These are phyloP conservation scores for Gila orcuttii DNA, from an alignment of 2,113 vertebrate species.

Conservation along the genomic window DNA sequence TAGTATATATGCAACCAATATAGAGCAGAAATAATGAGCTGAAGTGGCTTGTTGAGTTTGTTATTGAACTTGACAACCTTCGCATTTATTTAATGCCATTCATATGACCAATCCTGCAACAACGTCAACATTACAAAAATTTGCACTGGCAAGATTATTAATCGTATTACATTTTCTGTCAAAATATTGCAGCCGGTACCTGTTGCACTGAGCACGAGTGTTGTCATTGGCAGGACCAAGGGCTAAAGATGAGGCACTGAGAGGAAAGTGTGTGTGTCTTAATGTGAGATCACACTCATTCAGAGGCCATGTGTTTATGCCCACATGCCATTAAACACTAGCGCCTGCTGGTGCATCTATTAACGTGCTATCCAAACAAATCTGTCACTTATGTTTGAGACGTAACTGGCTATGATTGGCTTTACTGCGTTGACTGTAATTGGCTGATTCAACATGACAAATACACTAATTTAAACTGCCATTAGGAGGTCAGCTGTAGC, in stretches of 20 bases:
- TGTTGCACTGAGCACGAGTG: neutral
- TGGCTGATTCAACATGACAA: neutral
- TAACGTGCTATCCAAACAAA: constrained; percentile 51
- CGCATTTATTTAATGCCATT: constrained; percentile 28
- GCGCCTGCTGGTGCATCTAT: constrained; percentile 41
- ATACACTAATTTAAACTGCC: neutral
- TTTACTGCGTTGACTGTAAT: neutral
- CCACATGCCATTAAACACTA: constrained; percentile 48
- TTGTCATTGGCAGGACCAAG: neutral
- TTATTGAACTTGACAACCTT: constrained; percentile 13
- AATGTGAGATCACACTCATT: constrained; percentile 54
- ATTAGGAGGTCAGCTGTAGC: neutral
- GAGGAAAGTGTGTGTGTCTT: constrained; percentile 7
- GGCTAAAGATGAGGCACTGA: constrained; percentile 12
- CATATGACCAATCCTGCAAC: constrained; percentile 39
- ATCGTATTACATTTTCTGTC: constrained; percentile 30
- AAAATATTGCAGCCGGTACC: constrained; percentile 25
- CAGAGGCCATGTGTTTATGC: constrained; percentile 48
- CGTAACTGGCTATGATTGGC: constrained; percentile 11
- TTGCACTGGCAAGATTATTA: constrained; percentile 31
- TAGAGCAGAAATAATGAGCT: constrained; percentile 17
- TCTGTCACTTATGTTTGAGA: constrained; percentile 37
- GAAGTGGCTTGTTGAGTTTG: neutral
- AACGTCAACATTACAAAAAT: constrained; percentile 34
- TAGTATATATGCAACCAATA: neutral